phyloP scores from a whole-genome alignment of 2,888 invertebrate genomes.

The Drosophila anceps region DNA sequence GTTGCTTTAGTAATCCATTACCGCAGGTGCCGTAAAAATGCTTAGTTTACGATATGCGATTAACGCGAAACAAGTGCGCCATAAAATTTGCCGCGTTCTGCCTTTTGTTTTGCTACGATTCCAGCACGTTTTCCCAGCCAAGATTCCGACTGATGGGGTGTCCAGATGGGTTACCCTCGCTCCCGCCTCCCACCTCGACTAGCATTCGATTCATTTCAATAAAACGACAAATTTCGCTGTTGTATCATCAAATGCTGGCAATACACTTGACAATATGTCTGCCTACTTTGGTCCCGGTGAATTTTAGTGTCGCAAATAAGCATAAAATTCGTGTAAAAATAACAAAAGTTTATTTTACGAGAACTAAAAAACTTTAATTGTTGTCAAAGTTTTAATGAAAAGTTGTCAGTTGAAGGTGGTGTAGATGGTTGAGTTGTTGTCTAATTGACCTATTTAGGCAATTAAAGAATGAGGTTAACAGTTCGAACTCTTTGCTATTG shows the following conservation, averaged over 20 bases:
- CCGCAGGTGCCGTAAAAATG: constrained; percentile 81
- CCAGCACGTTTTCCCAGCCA: constrained; percentile 10
- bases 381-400: constrained; percentile 64
- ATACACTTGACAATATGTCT: constrained; percentile 36
- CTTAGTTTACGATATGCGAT: constrained; percentile 82
- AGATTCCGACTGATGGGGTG: constrained; percentile 5
- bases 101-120: constrained; percentile 49
- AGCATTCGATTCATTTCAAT: constrained; percentile 78
- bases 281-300: constrained; percentile 1
- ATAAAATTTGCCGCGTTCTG: constrained; percentile 65
- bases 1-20: constrained; percentile 76
- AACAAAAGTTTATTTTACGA: constrained; percentile 42
- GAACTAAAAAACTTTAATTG: constrained; percentile 57
- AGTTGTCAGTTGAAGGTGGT: constrained; percentile 22
- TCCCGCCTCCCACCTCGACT: background rate
- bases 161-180: background rate
- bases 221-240: constrained; percentile 60
- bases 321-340: constrained; percentile 53
- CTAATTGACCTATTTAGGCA: constrained; percentile 6
- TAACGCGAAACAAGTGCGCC: constrained; percentile 81
- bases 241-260: constrained; percentile 39
- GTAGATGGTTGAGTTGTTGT: background rate
- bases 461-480: background rate
- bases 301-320: constrained; percentile 9
- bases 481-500: too few relatives aligned